Evolutionary conservation across 2,113 vertebrate genomes (phyloP).

Genomic region (Coptodon rendalli): DNA sequence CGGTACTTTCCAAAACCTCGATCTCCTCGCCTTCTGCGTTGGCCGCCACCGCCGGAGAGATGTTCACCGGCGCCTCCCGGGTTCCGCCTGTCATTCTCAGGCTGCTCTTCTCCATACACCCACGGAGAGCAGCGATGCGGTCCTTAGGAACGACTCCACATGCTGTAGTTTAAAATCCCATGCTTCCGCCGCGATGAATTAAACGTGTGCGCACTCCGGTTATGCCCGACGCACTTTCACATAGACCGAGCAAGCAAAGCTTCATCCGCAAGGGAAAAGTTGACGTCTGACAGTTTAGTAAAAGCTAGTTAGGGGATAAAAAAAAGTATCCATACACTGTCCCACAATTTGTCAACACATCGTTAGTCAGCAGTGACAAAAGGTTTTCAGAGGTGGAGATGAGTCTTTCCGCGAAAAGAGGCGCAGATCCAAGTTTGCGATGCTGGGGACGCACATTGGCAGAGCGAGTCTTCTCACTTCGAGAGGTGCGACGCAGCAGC

Average conservation of each 20-base stretch:
- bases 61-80: constrained; percentile 69
- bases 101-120: constrained; percentile 45
- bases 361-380: not conserved
- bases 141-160: constrained; percentile 35
- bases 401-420: not conserved
- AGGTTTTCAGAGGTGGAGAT: not conserved
- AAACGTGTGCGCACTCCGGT: not conserved
- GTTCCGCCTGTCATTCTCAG: constrained; percentile 71
- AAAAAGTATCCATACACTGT: not conserved
- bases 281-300: not conserved
- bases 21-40: constrained; percentile 83
- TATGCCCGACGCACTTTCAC: not conserved
- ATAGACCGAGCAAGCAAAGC: not conserved
- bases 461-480: not conserved
- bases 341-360: not conserved
- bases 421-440: constrained; percentile 32
- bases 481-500: constrained; percentile 6
- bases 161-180: not conserved
- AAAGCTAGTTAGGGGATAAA: not conserved
- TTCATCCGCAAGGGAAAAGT: constrained; percentile 20
- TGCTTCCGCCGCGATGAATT: not conserved
- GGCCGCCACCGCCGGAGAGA: constrained; percentile 81
- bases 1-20: constrained; percentile 81
- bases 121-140: constrained; percentile 25
- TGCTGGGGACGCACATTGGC: not conserved